These are phyloP conservation scores for Bedellia somnulentella DNA, from an alignment of 2,888 invertebrate species.

Conservation along the genomic window DNA sequence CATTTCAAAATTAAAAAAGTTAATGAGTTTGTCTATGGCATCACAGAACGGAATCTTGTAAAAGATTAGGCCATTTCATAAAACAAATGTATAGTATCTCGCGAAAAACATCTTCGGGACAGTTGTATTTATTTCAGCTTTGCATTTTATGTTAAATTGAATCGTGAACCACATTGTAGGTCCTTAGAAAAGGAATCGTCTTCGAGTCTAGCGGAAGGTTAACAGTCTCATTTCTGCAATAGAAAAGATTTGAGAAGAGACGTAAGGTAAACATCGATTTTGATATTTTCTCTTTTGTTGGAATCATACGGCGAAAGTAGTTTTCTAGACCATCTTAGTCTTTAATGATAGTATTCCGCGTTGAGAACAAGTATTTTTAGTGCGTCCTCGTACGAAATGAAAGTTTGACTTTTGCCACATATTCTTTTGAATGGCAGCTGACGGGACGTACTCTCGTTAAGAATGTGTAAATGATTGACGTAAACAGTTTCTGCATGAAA, in stretches of 20 bases:
- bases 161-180: slow-evolving; percentile 50
- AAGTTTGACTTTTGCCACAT: slow-evolving; percentile 64
- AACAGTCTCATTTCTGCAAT: slow-evolving; percentile 56
- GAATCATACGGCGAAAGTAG: slow-evolving; percentile 31
- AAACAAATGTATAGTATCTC: slow-evolving; percentile 63
- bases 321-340: slow-evolving; percentile 19
- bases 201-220: slow-evolving; percentile 52
- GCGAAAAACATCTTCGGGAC: slow-evolving; percentile 61
- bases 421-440: slow-evolving; percentile 61
- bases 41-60: slow-evolving; percentile 62
- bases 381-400: slow-evolving; percentile 60
- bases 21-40: slow-evolving; percentile 46
- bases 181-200: slow-evolving; percentile 50
- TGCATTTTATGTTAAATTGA: slow-evolving; percentile 59
- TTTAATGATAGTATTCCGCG: slow-evolving; percentile 25
- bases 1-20: slow-evolving; percentile 44
- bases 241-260: slow-evolving; percentile 59
- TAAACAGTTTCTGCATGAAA: slow-evolving; percentile 38
- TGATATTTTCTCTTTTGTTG: slow-evolving; percentile 44
- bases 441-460: slow-evolving; percentile 47
- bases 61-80: slow-evolving; percentile 64
- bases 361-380: slow-evolving; percentile 58
- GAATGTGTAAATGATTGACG: slow-evolving; percentile 38
- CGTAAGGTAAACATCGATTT: slow-evolving; percentile 64
- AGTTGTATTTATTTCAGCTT: slow-evolving; percentile 62